Percentiles rank a stretch among this genome's conserved stretches.
Evolutionary conservation across 53 echinoderm and acorn worm species (phyloP).

Genomic region (Mesocentrotus franciscanus): DNA sequence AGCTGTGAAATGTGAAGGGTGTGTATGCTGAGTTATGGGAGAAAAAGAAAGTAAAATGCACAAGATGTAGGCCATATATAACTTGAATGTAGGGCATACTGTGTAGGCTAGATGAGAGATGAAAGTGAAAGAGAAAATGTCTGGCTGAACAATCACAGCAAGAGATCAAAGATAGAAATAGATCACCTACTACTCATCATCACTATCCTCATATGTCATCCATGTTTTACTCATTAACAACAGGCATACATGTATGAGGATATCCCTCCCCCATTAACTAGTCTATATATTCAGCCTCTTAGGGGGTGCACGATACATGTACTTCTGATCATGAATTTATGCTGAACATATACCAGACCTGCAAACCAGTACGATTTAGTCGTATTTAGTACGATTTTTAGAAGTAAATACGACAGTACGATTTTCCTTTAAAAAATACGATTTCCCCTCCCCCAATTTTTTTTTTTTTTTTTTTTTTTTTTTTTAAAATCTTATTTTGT

Average conservation of each 20-base stretch:
- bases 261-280: conserved; percentile 16
- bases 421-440: too few relatives aligned
- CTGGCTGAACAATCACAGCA: conserved; percentile 13
- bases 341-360: too few relatives aligned
- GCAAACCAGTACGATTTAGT: too few relatives aligned
- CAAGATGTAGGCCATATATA: neutral
- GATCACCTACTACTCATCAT: conserved; percentile 10
- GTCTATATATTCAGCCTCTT: neutral
- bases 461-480: too few relatives aligned
- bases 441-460: too few relatives aligned
- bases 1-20: too few relatives aligned
- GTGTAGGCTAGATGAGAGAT: neutral
- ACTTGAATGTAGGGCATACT: neutral
- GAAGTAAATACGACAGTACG: too few relatives aligned
- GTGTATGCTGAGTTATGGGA: neutral
- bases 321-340: too few relatives aligned
- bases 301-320: neutral
- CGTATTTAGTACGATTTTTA: too few relatives aligned
- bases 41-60: neutral
- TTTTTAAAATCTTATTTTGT: too few relatives aligned
- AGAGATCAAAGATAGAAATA: conserved; percentile 21
- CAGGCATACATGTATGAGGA: conserved; percentile 17
- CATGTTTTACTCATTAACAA: conserved; percentile 52
- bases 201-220: conserved; percentile 49
- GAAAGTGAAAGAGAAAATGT: conserved; percentile 41